Evolutionary conservation across 2,113 vertebrate species (phyloP), one percentile per base, ranked within the genome.

Genomic region (Pipra filicauda): DNA sequence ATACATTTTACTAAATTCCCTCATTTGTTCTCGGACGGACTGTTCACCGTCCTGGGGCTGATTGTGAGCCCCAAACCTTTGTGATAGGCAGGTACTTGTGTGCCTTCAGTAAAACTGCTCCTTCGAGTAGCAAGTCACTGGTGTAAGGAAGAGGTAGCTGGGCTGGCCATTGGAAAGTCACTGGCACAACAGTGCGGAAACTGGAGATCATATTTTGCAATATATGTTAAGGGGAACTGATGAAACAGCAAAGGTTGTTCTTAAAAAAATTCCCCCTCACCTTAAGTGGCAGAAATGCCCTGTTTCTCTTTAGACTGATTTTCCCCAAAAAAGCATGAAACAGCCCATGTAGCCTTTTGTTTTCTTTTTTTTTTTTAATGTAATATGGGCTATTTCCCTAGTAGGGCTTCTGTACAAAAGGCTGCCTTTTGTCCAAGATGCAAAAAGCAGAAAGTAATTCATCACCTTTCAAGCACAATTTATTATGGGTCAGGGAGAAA

Each of bases 1-100:
- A 64, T 61, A 92, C 76, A 49, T 95, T 95, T 94, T 91, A 87
- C 80, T 96, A 97, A 97, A 94, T 89, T 96, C 93, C 70, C 88
- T 92, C 90, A 95, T 96, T 96, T 95, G 88, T 87, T 95, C 88
- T 94, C 2, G 1, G 92, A 69, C 6, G 67, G 92, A 88, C 79
- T 85, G 14, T 48, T 91, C 1, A 0, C 52, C 0, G 0, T 93
- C 61, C 83, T 84, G 92, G 76, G 72, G 39, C 72, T 77, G 93
- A 69, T 37, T 61, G 1, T 3, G 88, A 22, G 49, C 64, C 88
- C 61, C 86, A 81, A 57, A 86, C 20, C 9, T 12, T 48, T 0
- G 5, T 80, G 73, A 93, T 49, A 67, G 94, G 88, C 91, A 94
- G 83, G 37, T 14, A 17, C 69, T 78, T 5, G 1, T 35, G 11